A percentile compares a stretch with the other conserved stretches of the same genome.
These are phyloP conservation scores for Amblyjoppa fuscipennis DNA, from an alignment of 2,888 invertebrate genomes.

Conservation along the genomic window DNA sequence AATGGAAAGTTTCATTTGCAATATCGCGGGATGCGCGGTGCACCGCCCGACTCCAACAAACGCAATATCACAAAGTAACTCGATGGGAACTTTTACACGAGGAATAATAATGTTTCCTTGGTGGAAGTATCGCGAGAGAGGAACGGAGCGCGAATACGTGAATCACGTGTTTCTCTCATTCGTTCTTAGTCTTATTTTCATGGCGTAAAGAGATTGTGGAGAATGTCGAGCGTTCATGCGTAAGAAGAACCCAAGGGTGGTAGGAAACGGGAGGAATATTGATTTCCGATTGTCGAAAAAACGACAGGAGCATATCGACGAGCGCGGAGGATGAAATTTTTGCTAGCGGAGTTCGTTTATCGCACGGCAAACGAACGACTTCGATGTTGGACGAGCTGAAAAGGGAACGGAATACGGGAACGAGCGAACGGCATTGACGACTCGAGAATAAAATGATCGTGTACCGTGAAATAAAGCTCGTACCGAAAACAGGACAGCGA, in stretches of 20 bases:
- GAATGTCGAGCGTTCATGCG: background rate
- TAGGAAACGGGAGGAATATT: slow-evolving; percentile 16
- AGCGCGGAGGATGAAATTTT: background rate
- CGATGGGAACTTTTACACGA: background rate
- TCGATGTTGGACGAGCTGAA: slow-evolving; percentile 50
- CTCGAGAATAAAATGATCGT: slow-evolving; percentile 62
- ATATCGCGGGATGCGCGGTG: slow-evolving; percentile 14
- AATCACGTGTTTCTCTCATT: slow-evolving; percentile 8
- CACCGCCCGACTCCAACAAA: background rate
- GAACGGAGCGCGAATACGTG: background rate
- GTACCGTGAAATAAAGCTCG: slow-evolving; percentile 27
- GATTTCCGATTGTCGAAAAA: slow-evolving; percentile 50
- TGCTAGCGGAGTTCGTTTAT: slow-evolving; percentile 17
- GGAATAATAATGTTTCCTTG: background rate
- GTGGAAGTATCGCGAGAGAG: background rate
- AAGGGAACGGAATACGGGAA: slow-evolving; percentile 51
- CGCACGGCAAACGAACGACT: slow-evolving; percentile 13
- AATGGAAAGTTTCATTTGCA: slow-evolving; percentile 68
- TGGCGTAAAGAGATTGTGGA: background rate
- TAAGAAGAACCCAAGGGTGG: background rate
- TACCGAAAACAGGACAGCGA: slow-evolving; percentile 26
- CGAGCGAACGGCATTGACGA: slow-evolving; percentile 69
- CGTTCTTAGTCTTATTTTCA: background rate
- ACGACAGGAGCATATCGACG: slow-evolving; percentile 6
- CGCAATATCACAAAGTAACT: slow-evolving; percentile 3